These are phyloP conservation scores for Argya squamiceps DNA, from an alignment of 2,797 vertebrate genomes.

Conservation along the genomic window DNA sequence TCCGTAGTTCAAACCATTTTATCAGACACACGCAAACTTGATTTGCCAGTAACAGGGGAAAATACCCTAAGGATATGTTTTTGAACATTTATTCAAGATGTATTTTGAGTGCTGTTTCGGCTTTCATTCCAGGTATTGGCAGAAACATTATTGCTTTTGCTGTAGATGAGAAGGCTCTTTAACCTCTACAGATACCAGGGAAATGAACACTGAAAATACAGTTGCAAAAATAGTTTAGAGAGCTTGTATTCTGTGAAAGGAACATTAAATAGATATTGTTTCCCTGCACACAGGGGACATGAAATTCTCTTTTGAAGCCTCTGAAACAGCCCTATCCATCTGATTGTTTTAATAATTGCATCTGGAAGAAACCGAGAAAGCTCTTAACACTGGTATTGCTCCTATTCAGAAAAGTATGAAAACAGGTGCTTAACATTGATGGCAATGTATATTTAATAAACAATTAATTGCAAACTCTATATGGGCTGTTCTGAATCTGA, in stretches of 20 bases:
- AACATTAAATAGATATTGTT: not conserved
- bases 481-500: not conserved
- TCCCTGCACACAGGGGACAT: not conserved
- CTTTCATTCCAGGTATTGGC: slow-evolving; percentile 69
- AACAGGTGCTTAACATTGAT: not conserved
- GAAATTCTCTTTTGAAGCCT: not conserved
- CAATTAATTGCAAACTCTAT: not conserved
- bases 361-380: not conserved
- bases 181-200: slow-evolving; percentile 42
- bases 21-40: slow-evolving; percentile 66
- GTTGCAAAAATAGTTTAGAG: not conserved
- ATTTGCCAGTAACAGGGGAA: slow-evolving; percentile 75
- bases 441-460: not conserved
- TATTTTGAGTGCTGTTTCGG: slow-evolving; percentile 70
- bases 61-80: slow-evolving; percentile 70
- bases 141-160: slow-evolving; percentile 70
- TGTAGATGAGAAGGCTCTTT: slow-evolving; percentile 59
- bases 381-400: not conserved
- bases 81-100: slow-evolving; percentile 76
- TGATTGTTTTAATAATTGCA: not conserved
- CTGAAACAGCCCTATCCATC: not conserved
- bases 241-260: not conserved
- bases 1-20: slow-evolving; percentile 68
- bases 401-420: not conserved
- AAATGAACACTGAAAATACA: slow-evolving; percentile 42